Evolutionary conservation across 2,113 vertebrate species (phyloP).

Genomic region (Helogale parvula): DNA sequence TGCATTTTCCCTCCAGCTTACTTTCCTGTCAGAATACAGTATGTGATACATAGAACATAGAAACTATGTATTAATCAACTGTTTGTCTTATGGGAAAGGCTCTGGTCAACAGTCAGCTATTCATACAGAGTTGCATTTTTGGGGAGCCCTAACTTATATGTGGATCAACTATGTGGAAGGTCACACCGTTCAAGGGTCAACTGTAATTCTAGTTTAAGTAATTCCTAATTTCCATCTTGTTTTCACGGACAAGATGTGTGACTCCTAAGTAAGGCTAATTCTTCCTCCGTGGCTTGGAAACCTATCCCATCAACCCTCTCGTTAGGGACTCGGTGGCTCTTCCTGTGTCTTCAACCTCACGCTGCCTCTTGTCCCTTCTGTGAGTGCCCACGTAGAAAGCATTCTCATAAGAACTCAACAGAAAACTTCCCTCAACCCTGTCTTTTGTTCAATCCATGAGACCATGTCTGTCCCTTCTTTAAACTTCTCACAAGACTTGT

Average conservation of each 20-base stretch:
- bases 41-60: background rate
- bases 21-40: background rate
- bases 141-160: background rate
- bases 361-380: background rate
- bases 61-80: background rate
- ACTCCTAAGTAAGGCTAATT: fast-evolving
- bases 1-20: background rate
- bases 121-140: fast-evolving
- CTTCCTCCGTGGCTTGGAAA: background rate
- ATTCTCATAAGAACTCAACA: background rate
- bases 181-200: background rate
- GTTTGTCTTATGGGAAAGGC: background rate
- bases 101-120: background rate
- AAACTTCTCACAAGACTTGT: background rate
- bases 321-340: background rate
- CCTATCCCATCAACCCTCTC: fast-evolving
- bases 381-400: fast-evolving
- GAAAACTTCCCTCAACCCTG: background rate
- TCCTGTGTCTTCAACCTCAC: background rate
- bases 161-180: background rate
- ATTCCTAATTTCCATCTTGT: background rate
- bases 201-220: background rate
- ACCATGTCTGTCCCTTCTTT: background rate
- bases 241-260: no score
- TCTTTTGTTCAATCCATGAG: no score